phyloP scores from a whole-genome alignment of 2,888 invertebrate genomes.

The Rosalia funebris region DNA sequence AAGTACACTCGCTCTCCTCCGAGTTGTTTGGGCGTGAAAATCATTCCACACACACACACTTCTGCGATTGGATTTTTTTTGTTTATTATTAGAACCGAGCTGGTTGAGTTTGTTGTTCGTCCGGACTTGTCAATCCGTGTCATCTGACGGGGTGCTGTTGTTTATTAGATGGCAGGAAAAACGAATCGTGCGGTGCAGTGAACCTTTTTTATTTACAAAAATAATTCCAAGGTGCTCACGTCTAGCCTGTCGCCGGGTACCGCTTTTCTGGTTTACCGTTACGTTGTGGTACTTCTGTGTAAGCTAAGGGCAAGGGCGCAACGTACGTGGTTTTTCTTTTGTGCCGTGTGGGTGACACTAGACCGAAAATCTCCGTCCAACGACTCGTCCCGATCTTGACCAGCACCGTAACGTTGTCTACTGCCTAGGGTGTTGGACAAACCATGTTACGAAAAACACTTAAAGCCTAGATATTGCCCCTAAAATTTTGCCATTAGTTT shows the following conservation, averaged over 20 bases:
- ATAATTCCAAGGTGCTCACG: background rate
- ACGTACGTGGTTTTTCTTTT: background rate
- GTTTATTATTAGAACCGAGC: slow-evolving; percentile 19
- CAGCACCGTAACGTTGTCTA: too few species aligned
- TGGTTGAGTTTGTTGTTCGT: slow-evolving; percentile 23
- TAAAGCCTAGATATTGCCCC: too few species aligned
- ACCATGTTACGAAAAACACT: too few species aligned
- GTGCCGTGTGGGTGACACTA: too few species aligned
- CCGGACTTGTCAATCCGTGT: slow-evolving; percentile 28
- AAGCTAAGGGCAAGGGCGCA: background rate
- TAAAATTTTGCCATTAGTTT: too few species aligned
- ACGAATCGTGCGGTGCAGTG: slow-evolving; percentile 15
- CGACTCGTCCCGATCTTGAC: too few species aligned
- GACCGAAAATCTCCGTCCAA: too few species aligned
- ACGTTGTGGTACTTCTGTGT: background rate
- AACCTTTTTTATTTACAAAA: slow-evolving; percentile 6
- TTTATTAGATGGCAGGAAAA: slow-evolving; percentile 12
- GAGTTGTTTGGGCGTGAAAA: slow-evolving; percentile 24
- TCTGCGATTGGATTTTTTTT: slow-evolving; percentile 27
- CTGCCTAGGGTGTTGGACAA: too few species aligned
- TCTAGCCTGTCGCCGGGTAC: background rate
- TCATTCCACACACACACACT: slow-evolving; percentile 17
- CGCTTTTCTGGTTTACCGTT: background rate
- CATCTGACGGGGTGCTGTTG: slow-evolving; percentile 34
- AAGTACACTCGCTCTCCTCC: slow-evolving; percentile 30